Conservation (phyloP, 2,888 invertebrate genomes). For the Neoascia interrupta region DNA sequence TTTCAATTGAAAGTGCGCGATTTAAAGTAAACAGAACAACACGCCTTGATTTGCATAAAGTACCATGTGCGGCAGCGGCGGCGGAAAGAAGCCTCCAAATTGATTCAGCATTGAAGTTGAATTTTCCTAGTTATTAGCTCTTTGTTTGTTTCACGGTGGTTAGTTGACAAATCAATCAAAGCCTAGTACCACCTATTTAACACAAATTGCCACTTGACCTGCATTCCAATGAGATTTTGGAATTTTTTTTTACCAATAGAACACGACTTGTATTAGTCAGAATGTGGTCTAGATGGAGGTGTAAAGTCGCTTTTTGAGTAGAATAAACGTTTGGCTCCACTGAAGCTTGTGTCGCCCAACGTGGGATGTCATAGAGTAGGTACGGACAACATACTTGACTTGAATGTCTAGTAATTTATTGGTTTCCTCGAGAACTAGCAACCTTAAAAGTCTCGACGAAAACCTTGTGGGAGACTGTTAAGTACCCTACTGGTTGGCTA, state of each 20-base stretch:
- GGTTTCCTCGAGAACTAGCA: conserved; percentile 16
- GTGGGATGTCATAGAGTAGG: background rate
- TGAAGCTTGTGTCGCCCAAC: background rate
- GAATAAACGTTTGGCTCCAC: background rate
- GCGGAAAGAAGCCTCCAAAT: background rate
- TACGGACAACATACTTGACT: conserved; percentile 22
- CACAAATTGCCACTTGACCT: conserved; percentile 32
- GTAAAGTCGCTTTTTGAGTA: background rate
- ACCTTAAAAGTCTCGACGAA: conserved; percentile 6
- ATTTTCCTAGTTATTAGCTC: no score
- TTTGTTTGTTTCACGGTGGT: no score
- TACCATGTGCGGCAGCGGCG: background rate
- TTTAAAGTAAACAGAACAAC: conserved; percentile 21
- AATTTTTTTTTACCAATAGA: no score
- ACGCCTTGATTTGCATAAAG: conserved; percentile 23
- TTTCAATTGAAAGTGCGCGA: conserved; percentile 7
- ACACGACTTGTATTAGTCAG: background rate
- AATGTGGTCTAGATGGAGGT: background rate
- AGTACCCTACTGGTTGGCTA: no score
- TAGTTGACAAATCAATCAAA: conserved; percentile 43
- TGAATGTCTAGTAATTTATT: conserved; percentile 20
- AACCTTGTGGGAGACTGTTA: background rate
- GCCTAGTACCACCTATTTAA: no score
- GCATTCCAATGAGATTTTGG: conserved; percentile 24
- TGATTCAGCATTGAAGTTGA: conserved; percentile 14